These are phyloP conservation scores for Ips nitidus DNA, from an alignment of 1,140 invertebrate species.

Conservation along the genomic window DNA sequence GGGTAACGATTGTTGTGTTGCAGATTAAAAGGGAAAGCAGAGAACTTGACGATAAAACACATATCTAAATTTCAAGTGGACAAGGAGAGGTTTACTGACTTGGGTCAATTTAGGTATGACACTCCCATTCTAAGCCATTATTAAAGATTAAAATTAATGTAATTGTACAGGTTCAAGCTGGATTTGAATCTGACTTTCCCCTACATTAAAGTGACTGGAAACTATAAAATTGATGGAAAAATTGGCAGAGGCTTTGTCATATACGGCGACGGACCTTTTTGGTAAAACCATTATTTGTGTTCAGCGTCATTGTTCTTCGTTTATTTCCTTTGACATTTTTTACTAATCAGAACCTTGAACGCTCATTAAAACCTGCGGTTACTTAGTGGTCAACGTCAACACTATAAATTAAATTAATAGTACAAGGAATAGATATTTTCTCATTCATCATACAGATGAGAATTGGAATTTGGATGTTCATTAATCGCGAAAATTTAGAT, in stretches of 20 bases:
- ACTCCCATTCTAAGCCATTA: background rate
- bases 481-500: no score
- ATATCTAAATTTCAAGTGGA: slow-evolving; percentile 49
- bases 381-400: no score
- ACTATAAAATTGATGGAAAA: slow-evolving; percentile 44
- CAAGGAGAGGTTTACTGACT: slow-evolving; percentile 43
- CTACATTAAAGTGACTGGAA: slow-evolving; percentile 42
- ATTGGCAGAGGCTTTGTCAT: slow-evolving; percentile 44
- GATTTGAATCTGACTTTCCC: slow-evolving; percentile 49
- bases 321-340: background rate
- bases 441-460: no score
- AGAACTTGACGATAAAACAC: slow-evolving; percentile 46
- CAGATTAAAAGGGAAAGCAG: slow-evolving; percentile 46
- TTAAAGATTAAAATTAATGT: background rate
- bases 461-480: no score
- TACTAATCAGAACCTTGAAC: background rate
- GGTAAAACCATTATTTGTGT: slow-evolving; percentile 36
- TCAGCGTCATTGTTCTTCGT: background rate
- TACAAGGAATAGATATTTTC: no score
- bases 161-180: slow-evolving; percentile 40
- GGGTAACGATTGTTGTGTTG: slow-evolving; percentile 21
- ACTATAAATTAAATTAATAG: no score
- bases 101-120: slow-evolving; percentile 36
- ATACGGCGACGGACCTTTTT: slow-evolving; percentile 47
- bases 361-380: no score